A percentile compares a stretch with the other conserved stretches of the same genome.
These are phyloP conservation scores for Rhinoptilus africanus DNA, from an alignment of 2,113 vertebrate genomes.

Conservation along the genomic window DNA sequence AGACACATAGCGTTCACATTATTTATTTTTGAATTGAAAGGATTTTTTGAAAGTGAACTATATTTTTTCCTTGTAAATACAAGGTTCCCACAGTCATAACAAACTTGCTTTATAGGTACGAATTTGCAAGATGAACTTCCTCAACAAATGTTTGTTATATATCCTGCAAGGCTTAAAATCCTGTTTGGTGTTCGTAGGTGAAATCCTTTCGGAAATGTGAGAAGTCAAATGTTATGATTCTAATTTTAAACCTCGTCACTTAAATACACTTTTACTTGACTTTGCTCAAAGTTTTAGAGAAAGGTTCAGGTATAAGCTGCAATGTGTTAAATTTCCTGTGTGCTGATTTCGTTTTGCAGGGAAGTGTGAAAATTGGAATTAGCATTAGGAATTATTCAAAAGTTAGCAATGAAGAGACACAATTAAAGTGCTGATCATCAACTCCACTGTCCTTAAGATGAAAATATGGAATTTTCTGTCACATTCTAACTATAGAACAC, in stretches of 20 bases:
- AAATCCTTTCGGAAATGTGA: constrained; percentile 35
- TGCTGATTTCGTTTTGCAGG: background rate
- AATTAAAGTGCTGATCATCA: constrained; percentile 47
- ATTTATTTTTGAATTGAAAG: constrained; percentile 65
- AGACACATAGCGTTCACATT: constrained; percentile 17
- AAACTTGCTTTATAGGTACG: constrained; percentile 37
- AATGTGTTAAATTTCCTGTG: background rate
- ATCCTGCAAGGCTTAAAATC: constrained; percentile 1
- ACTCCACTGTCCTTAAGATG: constrained; percentile 23
- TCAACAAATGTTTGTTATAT: constrained; percentile 46
- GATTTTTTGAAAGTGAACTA: constrained; percentile 52
- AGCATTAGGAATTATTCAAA: background rate
- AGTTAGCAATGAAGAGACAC: constrained; percentile 19
- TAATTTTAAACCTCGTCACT: background rate
- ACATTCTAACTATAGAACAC: background rate
- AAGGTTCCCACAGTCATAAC: background rate
- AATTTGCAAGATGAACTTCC: constrained; percentile 43
- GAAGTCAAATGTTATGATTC: constrained; percentile 32
- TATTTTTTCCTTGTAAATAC: constrained; percentile 51
- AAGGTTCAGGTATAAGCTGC: background rate
- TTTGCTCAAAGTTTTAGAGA: background rate
- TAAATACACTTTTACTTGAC: background rate
- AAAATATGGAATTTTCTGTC: constrained; percentile 37
- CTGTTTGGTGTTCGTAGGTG: constrained; percentile 28
- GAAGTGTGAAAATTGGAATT: background rate